Evolutionary conservation across 1,140 invertebrate genomes (phyloP).

Genomic region (Calephelis nemesis): DNA sequence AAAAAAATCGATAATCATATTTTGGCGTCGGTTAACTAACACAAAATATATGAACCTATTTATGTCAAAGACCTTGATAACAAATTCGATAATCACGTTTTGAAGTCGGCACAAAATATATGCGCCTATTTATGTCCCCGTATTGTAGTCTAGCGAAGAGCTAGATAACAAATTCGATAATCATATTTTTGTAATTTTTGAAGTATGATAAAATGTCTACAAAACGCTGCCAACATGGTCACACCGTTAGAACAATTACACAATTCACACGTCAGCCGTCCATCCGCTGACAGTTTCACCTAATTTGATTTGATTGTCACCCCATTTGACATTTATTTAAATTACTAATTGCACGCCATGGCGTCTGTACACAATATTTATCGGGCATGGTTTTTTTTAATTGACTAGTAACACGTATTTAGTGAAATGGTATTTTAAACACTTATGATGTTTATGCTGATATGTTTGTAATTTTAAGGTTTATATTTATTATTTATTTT

Average conservation of each 20-base stretch:
- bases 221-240: slow-evolving; percentile 24
- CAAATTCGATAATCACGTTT: no score
- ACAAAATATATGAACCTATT: no score
- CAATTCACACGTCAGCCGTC: slow-evolving; percentile 51
- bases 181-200: no score
- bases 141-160: no score
- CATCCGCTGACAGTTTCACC: slow-evolving; percentile 44
- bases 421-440: slow-evolving; percentile 14
- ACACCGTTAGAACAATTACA: slow-evolving; percentile 44
- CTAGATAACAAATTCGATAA: no score
- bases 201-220: no score
- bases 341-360: slow-evolving; percentile 34
- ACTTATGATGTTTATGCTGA: not conserved
- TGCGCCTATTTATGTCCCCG: no score
- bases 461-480: not conserved
- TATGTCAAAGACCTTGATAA: no score
- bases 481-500: not conserved
- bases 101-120: no score
- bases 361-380: slow-evolving; percentile 8
- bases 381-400: slow-evolving; percentile 13
- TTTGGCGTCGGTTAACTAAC: no score
- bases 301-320: slow-evolving; percentile 68
- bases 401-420: slow-evolving; percentile 11
- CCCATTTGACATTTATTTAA: slow-evolving; percentile 54
- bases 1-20: no score